These are phyloP conservation scores for Porphyrio hochstetteri DNA, from an alignment of 2,113 vertebrate genomes.

Conservation along the genomic window DNA sequence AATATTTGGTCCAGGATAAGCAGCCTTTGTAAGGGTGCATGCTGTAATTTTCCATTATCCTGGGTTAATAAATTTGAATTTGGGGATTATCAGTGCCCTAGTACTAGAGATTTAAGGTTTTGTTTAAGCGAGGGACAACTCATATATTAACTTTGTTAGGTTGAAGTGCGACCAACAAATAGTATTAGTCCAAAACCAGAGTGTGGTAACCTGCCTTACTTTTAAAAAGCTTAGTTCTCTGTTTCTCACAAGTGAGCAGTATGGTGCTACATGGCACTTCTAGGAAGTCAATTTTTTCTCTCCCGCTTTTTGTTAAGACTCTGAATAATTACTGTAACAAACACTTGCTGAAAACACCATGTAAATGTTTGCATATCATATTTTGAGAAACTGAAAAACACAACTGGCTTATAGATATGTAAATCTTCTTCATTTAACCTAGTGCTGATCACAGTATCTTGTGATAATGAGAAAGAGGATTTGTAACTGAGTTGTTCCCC, in stretches of 20 bases:
- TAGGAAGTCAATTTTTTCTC: neutral
- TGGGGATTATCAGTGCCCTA: neutral
- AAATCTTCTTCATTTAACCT: neutral
- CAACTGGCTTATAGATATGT: neutral
- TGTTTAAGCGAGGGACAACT: neutral
- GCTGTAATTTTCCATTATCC: neutral
- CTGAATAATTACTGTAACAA: neutral
- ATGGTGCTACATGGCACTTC: neutral
- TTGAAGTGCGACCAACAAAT: neutral
- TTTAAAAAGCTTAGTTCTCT: neutral
- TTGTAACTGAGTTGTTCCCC: neutral
- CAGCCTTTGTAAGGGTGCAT: neutral
- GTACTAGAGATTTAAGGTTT: neutral
- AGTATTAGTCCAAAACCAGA: neutral
- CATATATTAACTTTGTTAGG: neutral
- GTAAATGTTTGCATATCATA: neutral
- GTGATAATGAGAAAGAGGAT: neutral
- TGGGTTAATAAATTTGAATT: neutral
- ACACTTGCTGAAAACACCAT: neutral
- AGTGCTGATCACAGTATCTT: neutral
- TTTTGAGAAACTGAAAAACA: neutral
- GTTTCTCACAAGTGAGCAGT: neutral
- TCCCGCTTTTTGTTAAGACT: neutral
- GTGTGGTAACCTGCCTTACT: neutral
- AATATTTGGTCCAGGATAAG: fast-evolving